Conservation (phyloP, 1,140 invertebrate genomes). For the Nasonia vitripennis region DNA sequence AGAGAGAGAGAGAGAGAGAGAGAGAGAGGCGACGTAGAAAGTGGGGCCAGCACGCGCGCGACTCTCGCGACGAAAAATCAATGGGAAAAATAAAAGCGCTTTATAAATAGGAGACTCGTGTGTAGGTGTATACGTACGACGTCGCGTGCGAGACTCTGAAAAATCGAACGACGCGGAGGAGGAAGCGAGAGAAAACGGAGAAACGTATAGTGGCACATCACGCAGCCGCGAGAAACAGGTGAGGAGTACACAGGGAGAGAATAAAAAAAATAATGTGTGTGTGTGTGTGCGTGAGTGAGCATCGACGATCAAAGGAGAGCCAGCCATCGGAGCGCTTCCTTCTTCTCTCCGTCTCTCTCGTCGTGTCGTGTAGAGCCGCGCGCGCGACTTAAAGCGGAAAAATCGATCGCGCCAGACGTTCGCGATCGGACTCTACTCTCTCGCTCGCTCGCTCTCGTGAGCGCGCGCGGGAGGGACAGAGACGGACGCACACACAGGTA, state of each 20-base stretch:
- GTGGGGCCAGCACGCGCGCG: not conserved
- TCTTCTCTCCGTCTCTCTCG: not conserved
- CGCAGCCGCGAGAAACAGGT: conserved; percentile 14
- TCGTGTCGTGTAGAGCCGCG: not conserved
- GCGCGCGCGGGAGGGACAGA: not conserved
- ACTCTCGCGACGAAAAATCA: not conserved
- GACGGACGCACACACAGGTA: not conserved
- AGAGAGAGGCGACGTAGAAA: not conserved
- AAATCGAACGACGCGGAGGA: conserved; percentile 26
- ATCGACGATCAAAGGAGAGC: conserved; percentile 22
- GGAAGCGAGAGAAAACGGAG: not conserved
- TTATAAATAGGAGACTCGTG: conserved; percentile 34
- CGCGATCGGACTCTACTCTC: conserved; percentile 38
- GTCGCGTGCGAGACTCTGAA: conserved; percentile 29
- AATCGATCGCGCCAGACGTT: conserved; percentile 46
- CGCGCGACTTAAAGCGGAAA: conserved; percentile 36
- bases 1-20: not conserved
- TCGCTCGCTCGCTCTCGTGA: not conserved
- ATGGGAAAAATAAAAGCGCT: conserved; percentile 46
- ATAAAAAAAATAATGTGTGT: not conserved
- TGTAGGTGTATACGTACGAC: not conserved
- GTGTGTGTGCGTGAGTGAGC: not conserved
- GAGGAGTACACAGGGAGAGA: not conserved
- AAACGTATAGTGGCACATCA: not conserved
- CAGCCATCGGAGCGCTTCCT: conserved; percentile 9